A percentile compares a stretch with the other conserved stretches of the same genome.
Evolutionary conservation across 1,140 invertebrate genomes (phyloP).

Genomic region (Drosophila obscura): DNA sequence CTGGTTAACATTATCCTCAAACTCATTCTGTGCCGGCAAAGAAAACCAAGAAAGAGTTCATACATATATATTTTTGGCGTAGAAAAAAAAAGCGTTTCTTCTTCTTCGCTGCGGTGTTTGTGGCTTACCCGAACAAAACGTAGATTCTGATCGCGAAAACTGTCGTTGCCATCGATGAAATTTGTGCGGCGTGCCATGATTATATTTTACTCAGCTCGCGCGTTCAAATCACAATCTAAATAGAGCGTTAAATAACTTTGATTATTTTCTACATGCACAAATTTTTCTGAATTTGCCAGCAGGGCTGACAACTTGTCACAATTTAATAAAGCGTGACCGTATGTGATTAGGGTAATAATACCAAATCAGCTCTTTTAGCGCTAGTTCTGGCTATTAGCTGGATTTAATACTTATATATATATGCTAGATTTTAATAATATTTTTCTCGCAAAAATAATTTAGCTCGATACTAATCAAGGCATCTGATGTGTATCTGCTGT

Average conservation of each 20-base stretch:
- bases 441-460: too few species aligned
- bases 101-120: neutral
- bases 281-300: neutral
- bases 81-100: neutral
- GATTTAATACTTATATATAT: too few species aligned
- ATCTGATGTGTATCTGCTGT: too few species aligned
- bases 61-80: neutral
- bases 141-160: constrained; percentile 84
- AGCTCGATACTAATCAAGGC: too few species aligned
- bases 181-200: constrained; percentile 65
- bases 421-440: too few species aligned
- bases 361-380: neutral
- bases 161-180: constrained; percentile 71
- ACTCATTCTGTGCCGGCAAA: constrained; percentile 67
- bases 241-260: constrained; percentile 1
- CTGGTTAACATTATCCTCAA: constrained; percentile 82
- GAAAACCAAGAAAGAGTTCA: neutral
- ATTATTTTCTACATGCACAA: constrained; percentile 1
- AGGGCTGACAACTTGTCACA: constrained; percentile 19
- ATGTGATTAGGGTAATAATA: too few species aligned
- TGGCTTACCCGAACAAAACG: constrained; percentile 82
- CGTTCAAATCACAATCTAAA: neutral
- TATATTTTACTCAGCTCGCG: neutral
- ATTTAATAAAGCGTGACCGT: constrained; percentile 14
- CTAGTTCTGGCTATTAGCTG: neutral